Percentiles rank a stretch among this genome's conserved stretches.
Conservation (phyloP, 2,797 vertebrate species). For the Falco concolor region DNA sequence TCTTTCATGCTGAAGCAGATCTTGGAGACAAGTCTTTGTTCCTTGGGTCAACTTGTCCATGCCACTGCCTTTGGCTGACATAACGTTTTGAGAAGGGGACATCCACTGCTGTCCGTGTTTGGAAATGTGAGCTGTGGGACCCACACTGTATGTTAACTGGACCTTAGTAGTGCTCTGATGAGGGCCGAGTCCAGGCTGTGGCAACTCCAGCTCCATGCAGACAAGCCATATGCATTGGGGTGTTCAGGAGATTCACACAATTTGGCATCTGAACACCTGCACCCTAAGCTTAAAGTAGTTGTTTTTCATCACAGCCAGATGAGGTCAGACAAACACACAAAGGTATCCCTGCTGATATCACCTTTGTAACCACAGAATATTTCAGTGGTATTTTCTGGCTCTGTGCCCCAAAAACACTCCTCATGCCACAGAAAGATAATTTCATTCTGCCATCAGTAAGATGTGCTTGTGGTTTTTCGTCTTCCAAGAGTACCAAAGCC, state of each 20-base stretch:
- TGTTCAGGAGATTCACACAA: background rate
- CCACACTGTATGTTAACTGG: background rate
- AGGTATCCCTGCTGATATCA: background rate
- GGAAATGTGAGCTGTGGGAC: background rate
- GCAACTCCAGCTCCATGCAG: background rate
- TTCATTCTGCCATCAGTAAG: slow-evolving; percentile 9
- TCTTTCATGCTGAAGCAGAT: background rate
- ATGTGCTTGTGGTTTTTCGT: background rate
- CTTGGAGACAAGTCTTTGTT: background rate
- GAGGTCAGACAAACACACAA: background rate
- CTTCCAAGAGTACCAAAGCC: background rate
- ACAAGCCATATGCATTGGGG: background rate
- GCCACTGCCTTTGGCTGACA: background rate
- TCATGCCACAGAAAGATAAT: slow-evolving; percentile 16
- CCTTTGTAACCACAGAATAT: background rate
- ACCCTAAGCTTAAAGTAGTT: background rate
- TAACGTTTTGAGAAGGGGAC: background rate
- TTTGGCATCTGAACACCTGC: background rate
- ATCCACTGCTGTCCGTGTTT: background rate
- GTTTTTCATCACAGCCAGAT: background rate
- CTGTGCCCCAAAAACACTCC: slow-evolving; percentile 2
- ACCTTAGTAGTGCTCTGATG: background rate
- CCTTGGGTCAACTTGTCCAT: background rate
- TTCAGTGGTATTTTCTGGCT: slow-evolving; percentile 6
- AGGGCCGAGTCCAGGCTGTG: background rate